A percentile compares a stretch with the other conserved stretches of the same genome.
Conservation (phyloP, 2,797 vertebrate genomes). For the Loriculus beryllinus region DNA sequence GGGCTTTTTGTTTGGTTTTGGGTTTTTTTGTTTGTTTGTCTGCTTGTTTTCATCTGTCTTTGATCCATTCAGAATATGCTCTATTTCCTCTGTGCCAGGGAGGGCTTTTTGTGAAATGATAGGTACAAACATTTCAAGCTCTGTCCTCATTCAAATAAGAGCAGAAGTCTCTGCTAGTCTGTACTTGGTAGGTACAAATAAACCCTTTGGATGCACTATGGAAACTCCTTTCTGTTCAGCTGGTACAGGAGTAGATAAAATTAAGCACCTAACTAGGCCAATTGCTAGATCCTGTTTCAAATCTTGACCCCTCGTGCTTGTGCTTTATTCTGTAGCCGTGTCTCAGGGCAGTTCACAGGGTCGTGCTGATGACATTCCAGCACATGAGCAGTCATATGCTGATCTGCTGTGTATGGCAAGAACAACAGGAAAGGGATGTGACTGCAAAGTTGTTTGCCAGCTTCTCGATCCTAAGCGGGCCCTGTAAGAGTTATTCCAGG, state of each 20-base stretch:
- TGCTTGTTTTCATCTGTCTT: neutral
- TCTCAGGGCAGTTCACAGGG: neutral
- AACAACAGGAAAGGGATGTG: fast-evolving
- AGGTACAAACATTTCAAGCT: neutral
- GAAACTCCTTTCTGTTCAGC: neutral
- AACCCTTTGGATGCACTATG: neutral
- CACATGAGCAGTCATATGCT: neutral
- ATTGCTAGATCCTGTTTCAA: neutral
- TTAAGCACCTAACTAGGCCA: neutral
- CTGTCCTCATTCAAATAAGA: neutral
- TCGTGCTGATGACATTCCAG: neutral
- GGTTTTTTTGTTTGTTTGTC: neutral
- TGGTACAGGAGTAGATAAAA: neutral
- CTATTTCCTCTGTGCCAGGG: neutral
- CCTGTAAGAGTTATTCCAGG: neutral
- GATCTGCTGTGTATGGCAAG: neutral
- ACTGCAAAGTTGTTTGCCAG: neutral
- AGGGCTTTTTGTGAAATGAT: neutral
- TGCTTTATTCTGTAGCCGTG: neutral
- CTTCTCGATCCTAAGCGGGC: neutral
- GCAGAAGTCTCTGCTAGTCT: neutral
- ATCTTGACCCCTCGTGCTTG: neutral
- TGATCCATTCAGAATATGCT: neutral
- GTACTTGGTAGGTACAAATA: neutral
- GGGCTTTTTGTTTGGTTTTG: neutral